Conservation (phyloP, 2,113 vertebrate genomes). For the Larimichthys crocea region DNA sequence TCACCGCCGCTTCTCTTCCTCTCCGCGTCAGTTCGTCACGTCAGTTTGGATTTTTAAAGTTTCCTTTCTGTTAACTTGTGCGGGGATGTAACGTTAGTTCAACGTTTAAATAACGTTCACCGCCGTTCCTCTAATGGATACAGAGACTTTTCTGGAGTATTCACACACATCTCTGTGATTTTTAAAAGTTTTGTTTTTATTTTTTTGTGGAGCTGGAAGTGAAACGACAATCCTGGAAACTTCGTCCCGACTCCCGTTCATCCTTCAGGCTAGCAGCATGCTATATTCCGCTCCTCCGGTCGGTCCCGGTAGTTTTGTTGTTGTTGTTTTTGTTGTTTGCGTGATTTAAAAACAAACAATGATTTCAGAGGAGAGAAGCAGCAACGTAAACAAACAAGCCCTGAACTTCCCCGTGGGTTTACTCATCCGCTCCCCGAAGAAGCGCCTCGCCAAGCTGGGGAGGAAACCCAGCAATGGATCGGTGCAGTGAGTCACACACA, state of each 20-base stretch:
- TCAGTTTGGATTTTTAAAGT: slow-evolving; percentile 32
- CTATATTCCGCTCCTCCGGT: not conserved
- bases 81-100: slow-evolving; percentile 17
- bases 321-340: slow-evolving; percentile 30
- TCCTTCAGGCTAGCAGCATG: slow-evolving; percentile 19
- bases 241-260: not conserved
- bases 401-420: slow-evolving; percentile 84
- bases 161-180: not conserved
- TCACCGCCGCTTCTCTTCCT: not conserved
- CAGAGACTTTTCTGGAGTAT: not conserved
- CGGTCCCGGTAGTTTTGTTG: not conserved
- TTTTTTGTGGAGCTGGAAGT: not conserved
- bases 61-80: not conserved
- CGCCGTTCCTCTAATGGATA: not conserved
- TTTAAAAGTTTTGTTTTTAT: not conserved
- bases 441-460: slow-evolving; percentile 81
- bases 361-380: slow-evolving; percentile 85
- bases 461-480: slow-evolving; percentile 87
- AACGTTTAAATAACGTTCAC: not conserved
- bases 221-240: not conserved
- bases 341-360: slow-evolving; percentile 59
- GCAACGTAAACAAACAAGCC: slow-evolving; percentile 76
- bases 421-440: slow-evolving; percentile 85
- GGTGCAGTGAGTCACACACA: slow-evolving; percentile 79
- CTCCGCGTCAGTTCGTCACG: not conserved